These are phyloP conservation scores for Vombatus ursinus DNA, from an alignment of 2,113 vertebrate genomes.

Conservation along the genomic window DNA sequence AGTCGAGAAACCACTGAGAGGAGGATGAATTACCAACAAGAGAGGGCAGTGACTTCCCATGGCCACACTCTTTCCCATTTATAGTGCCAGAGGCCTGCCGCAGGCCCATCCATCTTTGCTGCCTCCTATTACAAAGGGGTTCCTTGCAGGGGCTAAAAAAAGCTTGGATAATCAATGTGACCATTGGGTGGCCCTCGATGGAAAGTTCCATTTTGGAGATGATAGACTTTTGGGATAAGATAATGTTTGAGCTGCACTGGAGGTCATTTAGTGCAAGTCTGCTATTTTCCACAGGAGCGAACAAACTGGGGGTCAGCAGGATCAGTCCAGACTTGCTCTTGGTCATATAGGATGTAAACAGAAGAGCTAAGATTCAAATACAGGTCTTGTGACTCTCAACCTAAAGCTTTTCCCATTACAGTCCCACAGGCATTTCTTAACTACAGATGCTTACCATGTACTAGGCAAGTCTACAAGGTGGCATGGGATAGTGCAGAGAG, in stretches of 20 bases:
- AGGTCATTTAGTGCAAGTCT: background rate
- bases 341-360: background rate
- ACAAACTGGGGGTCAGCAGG: background rate
- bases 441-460: background rate
- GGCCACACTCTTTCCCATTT: slow-evolving; percentile 18
- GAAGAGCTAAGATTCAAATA: background rate
- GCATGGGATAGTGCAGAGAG: background rate
- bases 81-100: slow-evolving; percentile 29
- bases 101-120: background rate
- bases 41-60: slow-evolving; percentile 42
- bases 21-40: slow-evolving; percentile 53
- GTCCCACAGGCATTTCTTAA: background rate
- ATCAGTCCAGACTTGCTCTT: background rate
- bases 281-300: background rate
- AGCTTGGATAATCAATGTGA: slow-evolving; percentile 49
- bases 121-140: background rate
- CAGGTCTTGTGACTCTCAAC: background rate
- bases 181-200: slow-evolving; percentile 47
- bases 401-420: background rate
- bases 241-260: background rate
- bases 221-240: background rate
- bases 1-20: slow-evolving; percentile 51
- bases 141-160: slow-evolving; percentile 15
- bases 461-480: background rate
- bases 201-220: background rate